Conservation (phyloP, 2,113 vertebrate genomes). For the Manacus vitellinus region DNA sequence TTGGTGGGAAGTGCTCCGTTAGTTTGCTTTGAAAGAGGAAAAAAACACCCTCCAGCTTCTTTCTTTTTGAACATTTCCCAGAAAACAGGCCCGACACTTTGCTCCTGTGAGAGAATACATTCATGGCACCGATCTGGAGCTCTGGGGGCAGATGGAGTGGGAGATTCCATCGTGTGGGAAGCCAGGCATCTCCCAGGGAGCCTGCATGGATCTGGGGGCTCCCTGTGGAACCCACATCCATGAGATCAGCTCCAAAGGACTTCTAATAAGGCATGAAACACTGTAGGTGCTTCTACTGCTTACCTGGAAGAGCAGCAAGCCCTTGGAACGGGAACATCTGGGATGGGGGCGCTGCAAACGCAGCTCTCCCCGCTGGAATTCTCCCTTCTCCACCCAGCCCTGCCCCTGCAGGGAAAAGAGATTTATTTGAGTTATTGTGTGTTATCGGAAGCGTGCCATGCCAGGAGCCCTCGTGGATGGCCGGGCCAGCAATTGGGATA, state of each 20-base stretch:
- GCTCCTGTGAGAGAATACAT: neutral
- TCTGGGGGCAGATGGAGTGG: neutral
- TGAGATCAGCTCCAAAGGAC: neutral
- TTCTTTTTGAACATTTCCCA: neutral
- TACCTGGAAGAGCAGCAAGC: neutral
- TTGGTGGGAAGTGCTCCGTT: neutral
- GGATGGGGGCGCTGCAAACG: neutral
- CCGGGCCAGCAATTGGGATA: accelerated
- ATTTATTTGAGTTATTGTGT: neutral
- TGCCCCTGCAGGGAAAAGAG: neutral
- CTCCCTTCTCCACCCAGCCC: accelerated
- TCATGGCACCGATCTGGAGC: neutral
- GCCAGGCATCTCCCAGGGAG: neutral
- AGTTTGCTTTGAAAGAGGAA: neutral
- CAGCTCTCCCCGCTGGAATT: neutral
- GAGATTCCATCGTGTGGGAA: neutral
- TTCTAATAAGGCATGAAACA: neutral
- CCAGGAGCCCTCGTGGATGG: neutral
- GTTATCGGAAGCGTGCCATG: accelerated
- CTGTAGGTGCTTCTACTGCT: neutral
- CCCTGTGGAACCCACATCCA: neutral
- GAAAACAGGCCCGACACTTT: neutral
- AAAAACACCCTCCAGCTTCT: neutral
- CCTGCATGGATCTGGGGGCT: neutral
- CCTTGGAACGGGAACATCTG: accelerated